Evolutionary conservation across 92 coral and sea anemone species (phyloP).

Genomic region (Epizoanthus fatuus): DNA sequence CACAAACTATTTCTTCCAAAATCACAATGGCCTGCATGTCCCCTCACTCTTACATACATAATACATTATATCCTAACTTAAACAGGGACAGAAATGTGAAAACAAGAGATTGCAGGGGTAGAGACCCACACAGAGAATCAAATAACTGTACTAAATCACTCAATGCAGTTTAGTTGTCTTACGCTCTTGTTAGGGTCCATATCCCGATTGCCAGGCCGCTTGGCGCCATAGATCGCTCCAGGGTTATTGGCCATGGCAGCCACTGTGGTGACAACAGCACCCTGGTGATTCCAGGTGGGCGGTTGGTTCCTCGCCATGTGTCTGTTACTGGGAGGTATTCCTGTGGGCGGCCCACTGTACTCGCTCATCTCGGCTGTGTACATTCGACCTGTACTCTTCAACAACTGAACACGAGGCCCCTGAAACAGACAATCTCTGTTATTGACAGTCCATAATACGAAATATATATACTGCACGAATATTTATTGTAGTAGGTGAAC

Average conservation of each 20-base stretch:
- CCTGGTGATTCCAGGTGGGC: conserved; percentile 40
- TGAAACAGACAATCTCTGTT: background rate
- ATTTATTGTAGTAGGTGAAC: too few relatives aligned
- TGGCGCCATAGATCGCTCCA: conserved; percentile 17
- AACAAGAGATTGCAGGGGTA: too few relatives aligned
- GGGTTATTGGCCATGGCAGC: conserved; percentile 35
- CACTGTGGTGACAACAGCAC: conserved; percentile 29
- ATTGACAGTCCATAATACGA: background rate
- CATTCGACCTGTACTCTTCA: conserved; percentile 45
- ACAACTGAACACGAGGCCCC: conserved; percentile 47
- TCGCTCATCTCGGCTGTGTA: conserved; percentile 23
- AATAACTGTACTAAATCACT: too few relatives aligned
- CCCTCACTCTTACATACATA: too few relatives aligned
- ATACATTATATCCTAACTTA: too few relatives aligned
- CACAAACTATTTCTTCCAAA: too few relatives aligned
- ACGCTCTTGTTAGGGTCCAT: conserved; percentile 53
- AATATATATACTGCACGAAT: too few relatives aligned
- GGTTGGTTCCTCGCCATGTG: conserved; percentile 47
- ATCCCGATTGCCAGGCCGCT: conserved; percentile 37
- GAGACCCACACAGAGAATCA: too few relatives aligned
- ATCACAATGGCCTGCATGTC: too few relatives aligned
- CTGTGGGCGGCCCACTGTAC: conserved; percentile 24
- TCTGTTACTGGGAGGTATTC: conserved; percentile 29
- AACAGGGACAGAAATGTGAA: too few relatives aligned
- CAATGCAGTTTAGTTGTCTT: background rate